These are phyloP conservation scores for Sitophilus oryzae DNA, from an alignment of 1,140 invertebrate species.

Conservation along the genomic window DNA sequence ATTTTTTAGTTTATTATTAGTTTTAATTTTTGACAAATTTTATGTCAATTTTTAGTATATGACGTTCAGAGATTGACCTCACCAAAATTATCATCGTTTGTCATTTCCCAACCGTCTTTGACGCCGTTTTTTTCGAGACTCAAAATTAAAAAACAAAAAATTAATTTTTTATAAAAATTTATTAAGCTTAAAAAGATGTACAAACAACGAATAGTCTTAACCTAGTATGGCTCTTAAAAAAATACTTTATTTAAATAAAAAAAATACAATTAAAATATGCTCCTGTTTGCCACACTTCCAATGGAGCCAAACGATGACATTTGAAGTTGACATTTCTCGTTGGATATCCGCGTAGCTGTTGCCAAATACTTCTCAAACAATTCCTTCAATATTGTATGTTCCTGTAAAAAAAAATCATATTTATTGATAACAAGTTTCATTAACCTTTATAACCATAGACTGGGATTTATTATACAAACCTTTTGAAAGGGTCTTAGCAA, in stretches of 20 bases:
- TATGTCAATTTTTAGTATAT: no score
- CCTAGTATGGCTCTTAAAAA: neutral
- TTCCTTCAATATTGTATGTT: slow-evolving; percentile 47
- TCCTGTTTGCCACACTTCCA: neutral
- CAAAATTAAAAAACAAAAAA: no score
- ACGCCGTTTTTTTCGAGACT: no score
- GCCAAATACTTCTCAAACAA: slow-evolving; percentile 50
- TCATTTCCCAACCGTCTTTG: no score
- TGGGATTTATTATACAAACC: slow-evolving; percentile 6
- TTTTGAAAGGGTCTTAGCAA: slow-evolving; percentile 35
- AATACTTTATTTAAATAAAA: no score
- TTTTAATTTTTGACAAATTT: no score
- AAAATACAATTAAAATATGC: no score
- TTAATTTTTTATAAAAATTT: neutral
- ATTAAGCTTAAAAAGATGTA: neutral
- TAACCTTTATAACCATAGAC: neutral
- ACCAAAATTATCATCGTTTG: no score
- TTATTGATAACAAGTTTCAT: neutral
- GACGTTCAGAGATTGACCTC: no score
- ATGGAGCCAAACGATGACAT: slow-evolving; percentile 19
- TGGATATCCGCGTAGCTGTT: slow-evolving; percentile 51
- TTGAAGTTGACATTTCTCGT: slow-evolving; percentile 43
- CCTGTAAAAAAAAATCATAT: slow-evolving; percentile 42
- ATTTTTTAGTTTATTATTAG: no score
- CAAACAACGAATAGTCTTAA: neutral